Conservation (phyloP, 37 sponge, comb jelly and placozoan genomes). For the Axinella damicornis region DNA sequence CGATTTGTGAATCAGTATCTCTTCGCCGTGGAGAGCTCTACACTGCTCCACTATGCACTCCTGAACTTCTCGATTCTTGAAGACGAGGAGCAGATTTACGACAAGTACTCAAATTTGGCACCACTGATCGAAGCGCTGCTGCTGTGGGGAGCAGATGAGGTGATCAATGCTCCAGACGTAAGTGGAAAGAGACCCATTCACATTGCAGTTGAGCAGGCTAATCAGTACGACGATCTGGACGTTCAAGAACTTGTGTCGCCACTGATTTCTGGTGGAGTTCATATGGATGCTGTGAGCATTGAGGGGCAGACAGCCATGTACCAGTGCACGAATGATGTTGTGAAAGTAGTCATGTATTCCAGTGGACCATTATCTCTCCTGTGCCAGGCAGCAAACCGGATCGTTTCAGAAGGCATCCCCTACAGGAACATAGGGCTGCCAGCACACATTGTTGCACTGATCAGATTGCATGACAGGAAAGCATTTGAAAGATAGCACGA, state of each 20-base stretch:
- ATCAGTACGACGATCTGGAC: slow-evolving; percentile 9
- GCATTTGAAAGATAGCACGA: not conserved
- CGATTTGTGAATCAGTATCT: slow-evolving; percentile 61
- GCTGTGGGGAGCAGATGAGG: slow-evolving; percentile 74
- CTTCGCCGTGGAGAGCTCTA: slow-evolving; percentile 15
- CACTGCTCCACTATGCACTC: slow-evolving; percentile 78
- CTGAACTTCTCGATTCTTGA: slow-evolving; percentile 35
- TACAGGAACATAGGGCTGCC: slow-evolving; percentile 57
- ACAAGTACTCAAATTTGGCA: slow-evolving; percentile 28
- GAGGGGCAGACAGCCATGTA: slow-evolving; percentile 32
- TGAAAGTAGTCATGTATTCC: slow-evolving; percentile 29
- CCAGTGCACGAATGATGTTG: slow-evolving; percentile 35
- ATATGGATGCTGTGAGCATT: slow-evolving; percentile 57
- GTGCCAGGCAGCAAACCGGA: slow-evolving; percentile 32
- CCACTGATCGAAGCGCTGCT: slow-evolving; percentile 58
- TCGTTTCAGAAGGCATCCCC: slow-evolving; percentile 29
- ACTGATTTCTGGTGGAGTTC: slow-evolving; percentile 43
- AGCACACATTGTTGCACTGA: slow-evolving; percentile 28
- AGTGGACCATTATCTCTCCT: slow-evolving; percentile 49
- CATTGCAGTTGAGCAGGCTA: slow-evolving; percentile 29
- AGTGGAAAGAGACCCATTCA: slow-evolving; percentile 71
- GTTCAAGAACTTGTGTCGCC: slow-evolving; percentile 44
- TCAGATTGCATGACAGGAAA: slow-evolving; percentile 50
- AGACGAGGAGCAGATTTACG: slow-evolving; percentile 34
- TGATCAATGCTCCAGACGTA: slow-evolving; percentile 43